phyloP scores from a whole-genome alignment of 2,888 invertebrate species.

The Netelia virgata region DNA sequence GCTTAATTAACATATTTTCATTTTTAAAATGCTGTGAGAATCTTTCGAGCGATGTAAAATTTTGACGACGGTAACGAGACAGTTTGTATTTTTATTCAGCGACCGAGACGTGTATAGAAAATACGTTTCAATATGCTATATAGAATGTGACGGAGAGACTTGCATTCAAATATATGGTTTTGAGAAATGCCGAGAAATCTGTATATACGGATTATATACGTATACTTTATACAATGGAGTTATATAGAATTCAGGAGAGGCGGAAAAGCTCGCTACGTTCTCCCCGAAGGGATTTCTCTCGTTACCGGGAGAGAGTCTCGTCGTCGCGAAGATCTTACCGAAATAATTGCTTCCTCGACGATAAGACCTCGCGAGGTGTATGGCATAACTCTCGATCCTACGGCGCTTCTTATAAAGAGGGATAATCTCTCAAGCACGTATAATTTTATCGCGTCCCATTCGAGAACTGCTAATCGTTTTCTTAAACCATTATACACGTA shows the following conservation, averaged over 20 bases:
- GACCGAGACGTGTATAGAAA: neutral
- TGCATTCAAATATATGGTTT: neutral
- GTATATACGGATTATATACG: no score
- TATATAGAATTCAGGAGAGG: neutral
- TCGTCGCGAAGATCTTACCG: conserved; percentile 18
- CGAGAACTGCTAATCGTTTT: neutral
- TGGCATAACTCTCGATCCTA: neutral
- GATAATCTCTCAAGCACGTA: conserved; percentile 31
- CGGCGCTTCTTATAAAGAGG: conserved; percentile 14
- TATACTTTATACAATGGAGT: conserved; percentile 5
- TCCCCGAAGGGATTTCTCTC: conserved; percentile 32
- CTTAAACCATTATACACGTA: conserved; percentile 21
- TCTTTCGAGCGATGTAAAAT: neutral
- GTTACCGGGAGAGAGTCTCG: conserved; percentile 2
- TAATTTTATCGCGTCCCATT: conserved; percentile 24
- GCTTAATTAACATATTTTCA: no score
- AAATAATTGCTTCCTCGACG: conserved; percentile 49
- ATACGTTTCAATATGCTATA: neutral
- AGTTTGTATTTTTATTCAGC: neutral
- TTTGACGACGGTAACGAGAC: neutral
- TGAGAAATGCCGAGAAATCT: no score
- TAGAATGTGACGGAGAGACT: neutral
- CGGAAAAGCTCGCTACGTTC: conserved; percentile 26
- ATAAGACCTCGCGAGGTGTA: conserved; percentile 30
- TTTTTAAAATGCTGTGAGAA: neutral